Conservation (phyloP, 1,140 invertebrate species). For the Sinella curviseta region DNA sequence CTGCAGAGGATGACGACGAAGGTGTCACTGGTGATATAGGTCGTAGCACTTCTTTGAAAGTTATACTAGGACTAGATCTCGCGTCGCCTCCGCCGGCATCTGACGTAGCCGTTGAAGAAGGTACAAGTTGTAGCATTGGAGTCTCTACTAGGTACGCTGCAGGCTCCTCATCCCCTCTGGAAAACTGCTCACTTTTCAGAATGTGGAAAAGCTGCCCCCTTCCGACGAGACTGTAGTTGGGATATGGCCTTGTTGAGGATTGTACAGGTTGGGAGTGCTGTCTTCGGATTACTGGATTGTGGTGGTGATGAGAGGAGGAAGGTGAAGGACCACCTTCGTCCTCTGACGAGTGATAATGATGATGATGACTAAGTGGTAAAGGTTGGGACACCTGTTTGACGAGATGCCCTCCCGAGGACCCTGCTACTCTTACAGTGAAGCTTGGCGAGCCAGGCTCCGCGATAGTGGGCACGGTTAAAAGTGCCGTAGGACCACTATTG, state of each 20-base stretch:
- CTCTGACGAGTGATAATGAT: conserved; percentile 47
- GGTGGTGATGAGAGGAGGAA: conserved; percentile 38
- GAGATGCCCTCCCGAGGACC: conserved; percentile 55
- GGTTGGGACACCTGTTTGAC: conserved; percentile 70
- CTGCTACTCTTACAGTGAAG: neutral
- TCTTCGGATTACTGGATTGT: conserved; percentile 54
- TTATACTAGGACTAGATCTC: neutral
- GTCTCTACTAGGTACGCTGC: conserved; percentile 11
- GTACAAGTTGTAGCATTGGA: conserved; percentile 12
- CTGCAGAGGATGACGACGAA: neutral
- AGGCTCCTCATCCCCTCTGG: neutral
- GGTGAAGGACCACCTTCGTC: conserved; percentile 44
- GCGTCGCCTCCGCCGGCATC: neutral
- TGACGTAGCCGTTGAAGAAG: neutral
- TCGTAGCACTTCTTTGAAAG: neutral
- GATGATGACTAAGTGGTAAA: conserved; percentile 61
- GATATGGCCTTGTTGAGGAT: neutral
- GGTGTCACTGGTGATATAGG: neutral
- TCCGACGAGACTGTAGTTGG: conserved; percentile 11
- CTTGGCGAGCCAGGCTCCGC: neutral
- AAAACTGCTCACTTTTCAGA: conserved; percentile 16
- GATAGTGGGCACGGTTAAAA: conserved; percentile 37
- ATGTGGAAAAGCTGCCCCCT: conserved; percentile 17
- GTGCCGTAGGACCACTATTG: conserved; percentile 23
- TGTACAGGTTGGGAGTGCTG: conserved; percentile 60